Conservation (phyloP, 2,113 vertebrate species). For the Chascanopsetta lugubris region DNA sequence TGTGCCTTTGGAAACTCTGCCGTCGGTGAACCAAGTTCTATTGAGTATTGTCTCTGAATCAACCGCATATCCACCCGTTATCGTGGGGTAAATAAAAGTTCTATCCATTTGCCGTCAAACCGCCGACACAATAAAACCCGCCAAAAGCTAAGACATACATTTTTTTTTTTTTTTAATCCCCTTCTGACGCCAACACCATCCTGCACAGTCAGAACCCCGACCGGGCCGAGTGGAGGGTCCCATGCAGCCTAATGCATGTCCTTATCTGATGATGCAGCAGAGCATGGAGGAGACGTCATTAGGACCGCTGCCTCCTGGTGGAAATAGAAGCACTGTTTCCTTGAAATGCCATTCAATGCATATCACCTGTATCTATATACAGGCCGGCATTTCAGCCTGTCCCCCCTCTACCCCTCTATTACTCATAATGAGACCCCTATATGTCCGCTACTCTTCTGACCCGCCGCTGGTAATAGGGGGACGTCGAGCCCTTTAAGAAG, state of each 20-base stretch:
- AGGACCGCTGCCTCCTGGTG: conserved; percentile 15
- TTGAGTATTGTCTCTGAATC: too few species aligned
- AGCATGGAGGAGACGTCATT: conserved; percentile 51
- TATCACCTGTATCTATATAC: conserved; percentile 45
- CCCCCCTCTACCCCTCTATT: conserved; percentile 28
- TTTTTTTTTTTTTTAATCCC: too few species aligned
- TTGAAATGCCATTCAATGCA: conserved; percentile 34
- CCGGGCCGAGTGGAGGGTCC: conserved; percentile 9
- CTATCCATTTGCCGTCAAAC: background rate
- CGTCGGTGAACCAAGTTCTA: too few species aligned
- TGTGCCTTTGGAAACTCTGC: too few species aligned
- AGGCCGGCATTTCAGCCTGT: background rate
- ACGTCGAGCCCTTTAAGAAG: conserved; percentile 71
- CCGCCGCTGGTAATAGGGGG: conserved; percentile 40
- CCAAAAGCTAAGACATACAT: background rate
- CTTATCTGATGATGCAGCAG: conserved; percentile 45
- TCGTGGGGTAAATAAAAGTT: too few species aligned
- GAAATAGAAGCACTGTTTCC: conserved; percentile 34
- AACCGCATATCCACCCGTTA: too few species aligned
- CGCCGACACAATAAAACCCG: background rate
- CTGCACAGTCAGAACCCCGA: conserved; percentile 4
- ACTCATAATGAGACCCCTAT: conserved; percentile 37
- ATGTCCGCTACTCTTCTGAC: conserved; percentile 41
- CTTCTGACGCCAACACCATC: conserved; percentile 16
- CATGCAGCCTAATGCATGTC: conserved; percentile 9